Base-by-base conservation (phyloP, 2,888 invertebrate genomes). In the Tyria jacobaeae region DNA sequence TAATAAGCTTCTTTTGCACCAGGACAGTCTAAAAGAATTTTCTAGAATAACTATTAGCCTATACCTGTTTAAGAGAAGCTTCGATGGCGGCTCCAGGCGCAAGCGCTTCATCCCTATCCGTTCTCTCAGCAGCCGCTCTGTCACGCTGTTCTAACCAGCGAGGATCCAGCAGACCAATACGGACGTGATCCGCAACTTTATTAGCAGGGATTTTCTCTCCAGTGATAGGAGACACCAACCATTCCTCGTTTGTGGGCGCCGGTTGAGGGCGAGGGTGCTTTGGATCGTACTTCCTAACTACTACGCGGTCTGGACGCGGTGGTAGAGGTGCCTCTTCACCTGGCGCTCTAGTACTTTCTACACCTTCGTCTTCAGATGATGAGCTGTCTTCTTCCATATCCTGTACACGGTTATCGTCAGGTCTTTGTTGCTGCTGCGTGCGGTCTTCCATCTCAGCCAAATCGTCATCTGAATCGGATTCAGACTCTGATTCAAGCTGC, bases 121-220 rank as follows among this genome's bases (percentile, higher is more conserved):
- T 95, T 87, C 98, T 98, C 81, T 99, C 99, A 50, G 97, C 96
- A n/a, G 98, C 96, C 73, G 98, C 97, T 72, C 99, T 96, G 87
- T 99, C 99, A 15, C 99, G 95, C 87, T 99, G 99, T 89, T 99
- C 99, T 66, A 99, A 97, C 99, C 99, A 99, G 79, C 99, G 96
- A 17, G 99, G 99, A 95, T 99, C 99, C 76, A 99, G 90, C 75
- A 99, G 92, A 21, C 99, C 99, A 88, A 99, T 99, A 75, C 99
- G 97, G 96, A 99, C 98, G 91, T 99, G 99, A 81, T 99, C 99
- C 64, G 98, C 98, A 64, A 99, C 83, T 66, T 99, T 99, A 83
- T 97, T 98, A 0, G 99, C 99, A 0, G 99, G 99, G 80, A 99
- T 99, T 87, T 97, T 97, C 89, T 99, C 99, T 44, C 99, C 99